A percentile compares a stretch with the other conserved stretches of the same genome.
phyloP scores from a whole-genome alignment of 2,888 invertebrate species.

The Stegana nigrithorax region DNA sequence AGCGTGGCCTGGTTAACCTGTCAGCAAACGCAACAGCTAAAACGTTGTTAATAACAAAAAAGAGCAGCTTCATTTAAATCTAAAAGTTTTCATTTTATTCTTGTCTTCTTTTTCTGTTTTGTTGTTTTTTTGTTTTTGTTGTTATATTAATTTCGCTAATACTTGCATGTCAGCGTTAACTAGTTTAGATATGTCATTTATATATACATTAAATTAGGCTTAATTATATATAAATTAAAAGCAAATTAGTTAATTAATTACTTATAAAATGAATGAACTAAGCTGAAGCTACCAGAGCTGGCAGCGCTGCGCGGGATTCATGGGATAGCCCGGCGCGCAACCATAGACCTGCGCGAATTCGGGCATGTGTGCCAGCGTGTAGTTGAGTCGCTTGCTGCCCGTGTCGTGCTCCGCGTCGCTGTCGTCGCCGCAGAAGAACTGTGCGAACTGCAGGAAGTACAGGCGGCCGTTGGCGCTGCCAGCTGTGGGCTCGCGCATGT shows the following conservation, averaged over 20 bases:
- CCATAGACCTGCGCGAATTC: slow-evolving; percentile 53
- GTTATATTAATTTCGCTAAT: too few relatives aligned
- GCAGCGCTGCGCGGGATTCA: slow-evolving; percentile 52
- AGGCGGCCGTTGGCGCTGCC: slow-evolving; percentile 43
- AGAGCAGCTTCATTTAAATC: too few relatives aligned
- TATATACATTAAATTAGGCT: not conserved
- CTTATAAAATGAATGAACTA: slow-evolving; percentile 7
- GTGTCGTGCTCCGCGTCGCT: slow-evolving; percentile 50
- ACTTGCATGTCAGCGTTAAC: too few relatives aligned
- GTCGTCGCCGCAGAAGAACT: slow-evolving; percentile 58
- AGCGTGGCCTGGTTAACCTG: too few relatives aligned
- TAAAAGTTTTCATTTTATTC: too few relatives aligned
- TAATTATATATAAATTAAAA: not conserved
- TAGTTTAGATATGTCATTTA: too few relatives aligned
- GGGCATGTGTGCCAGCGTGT: slow-evolving; percentile 53
- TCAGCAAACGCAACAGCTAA: too few relatives aligned
- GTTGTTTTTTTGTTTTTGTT: too few relatives aligned
- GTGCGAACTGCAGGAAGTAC: slow-evolving; percentile 60
- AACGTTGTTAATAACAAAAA: too few relatives aligned
- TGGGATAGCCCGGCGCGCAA: slow-evolving; percentile 43
- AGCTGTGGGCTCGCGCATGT: slow-evolving; percentile 37
- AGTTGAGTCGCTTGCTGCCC: slow-evolving; percentile 54
- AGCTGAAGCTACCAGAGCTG: slow-evolving; percentile 46
- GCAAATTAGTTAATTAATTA: not conserved
- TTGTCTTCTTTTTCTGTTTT: too few relatives aligned